Evolutionary conservation across 1,140 invertebrate genomes (phyloP).

Genomic region (Drosophila littoralis): DNA sequence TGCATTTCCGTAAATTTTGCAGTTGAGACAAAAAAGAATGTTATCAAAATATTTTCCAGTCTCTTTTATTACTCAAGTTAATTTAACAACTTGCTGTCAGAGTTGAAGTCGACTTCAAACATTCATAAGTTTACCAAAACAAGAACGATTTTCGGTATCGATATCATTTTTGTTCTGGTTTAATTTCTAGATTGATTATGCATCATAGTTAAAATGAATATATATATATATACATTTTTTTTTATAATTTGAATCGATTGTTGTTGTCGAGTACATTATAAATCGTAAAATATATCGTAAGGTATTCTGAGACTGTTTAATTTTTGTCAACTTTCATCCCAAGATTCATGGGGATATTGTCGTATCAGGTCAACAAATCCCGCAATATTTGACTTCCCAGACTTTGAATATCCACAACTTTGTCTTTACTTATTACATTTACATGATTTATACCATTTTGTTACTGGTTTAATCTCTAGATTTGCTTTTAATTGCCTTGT

Average conservation of each 20-base stretch:
- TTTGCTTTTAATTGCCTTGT: background rate
- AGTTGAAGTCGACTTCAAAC: background rate
- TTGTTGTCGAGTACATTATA: too few species aligned
- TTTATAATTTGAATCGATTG: too few species aligned
- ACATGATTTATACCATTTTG: background rate
- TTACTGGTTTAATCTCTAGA: background rate
- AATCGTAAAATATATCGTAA: too few species aligned
- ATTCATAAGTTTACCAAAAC: background rate
- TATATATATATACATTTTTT: too few species aligned
- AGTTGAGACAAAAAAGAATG: constrained; percentile 39
- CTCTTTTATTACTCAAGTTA: constrained; percentile 69
- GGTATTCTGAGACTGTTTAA: too few species aligned
- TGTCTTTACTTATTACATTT: background rate
- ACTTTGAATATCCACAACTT: background rate
- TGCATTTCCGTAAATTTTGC: constrained; percentile 45
- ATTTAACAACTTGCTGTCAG: constrained; percentile 62
- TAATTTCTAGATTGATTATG: too few species aligned
- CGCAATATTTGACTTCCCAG: too few species aligned
- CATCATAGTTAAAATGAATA: too few species aligned
- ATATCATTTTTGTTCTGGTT: too few species aligned
- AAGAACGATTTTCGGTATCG: background rate
- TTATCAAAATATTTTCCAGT: constrained; percentile 63
- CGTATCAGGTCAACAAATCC: too few species aligned
- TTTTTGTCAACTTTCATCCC: too few species aligned
- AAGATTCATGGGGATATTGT: too few species aligned